phyloP scores from a whole-genome alignment of 2,113 vertebrate species.

The Sebastes fasciatus region DNA sequence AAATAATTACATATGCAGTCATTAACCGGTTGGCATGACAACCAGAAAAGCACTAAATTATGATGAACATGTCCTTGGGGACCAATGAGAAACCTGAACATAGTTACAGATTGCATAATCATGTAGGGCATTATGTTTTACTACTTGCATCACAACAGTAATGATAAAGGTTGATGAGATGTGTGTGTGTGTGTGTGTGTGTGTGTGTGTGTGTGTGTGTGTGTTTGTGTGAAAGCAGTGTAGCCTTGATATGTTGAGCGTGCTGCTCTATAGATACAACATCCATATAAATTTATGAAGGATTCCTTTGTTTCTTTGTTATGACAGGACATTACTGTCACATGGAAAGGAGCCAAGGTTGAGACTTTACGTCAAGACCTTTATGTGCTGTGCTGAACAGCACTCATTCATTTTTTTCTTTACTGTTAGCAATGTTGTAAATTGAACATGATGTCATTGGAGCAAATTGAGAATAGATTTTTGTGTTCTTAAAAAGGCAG shows the following conservation, averaged over 20 bases:
- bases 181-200: background rate
- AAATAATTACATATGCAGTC: background rate
- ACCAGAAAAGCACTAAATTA: conserved; percentile 2
- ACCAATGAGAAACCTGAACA: background rate
- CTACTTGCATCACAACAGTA: background rate
- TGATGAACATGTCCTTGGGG: background rate
- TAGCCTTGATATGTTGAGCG: background rate
- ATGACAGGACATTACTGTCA: background rate
- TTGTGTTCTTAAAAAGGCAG: background rate
- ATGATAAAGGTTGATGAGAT: background rate
- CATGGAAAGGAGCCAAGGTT: background rate
- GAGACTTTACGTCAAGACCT: background rate
- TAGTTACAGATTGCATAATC: background rate
- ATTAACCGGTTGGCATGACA: conserved; percentile 24
- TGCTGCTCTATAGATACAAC: background rate
- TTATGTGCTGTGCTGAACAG: background rate
- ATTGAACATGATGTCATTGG: background rate
- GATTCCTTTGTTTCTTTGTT: background rate
- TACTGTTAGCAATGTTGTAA: background rate
- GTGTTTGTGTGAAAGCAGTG: background rate
- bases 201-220: conserved; percentile 1
- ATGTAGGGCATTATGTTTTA: background rate
- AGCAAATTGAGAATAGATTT: background rate
- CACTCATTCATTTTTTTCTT: background rate
- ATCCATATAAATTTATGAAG: no score